A percentile compares a stretch with the other conserved stretches of the same genome.
Evolutionary conservation across 2,888 invertebrate species (phyloP).

Genomic region (Nasonia oneida): DNA sequence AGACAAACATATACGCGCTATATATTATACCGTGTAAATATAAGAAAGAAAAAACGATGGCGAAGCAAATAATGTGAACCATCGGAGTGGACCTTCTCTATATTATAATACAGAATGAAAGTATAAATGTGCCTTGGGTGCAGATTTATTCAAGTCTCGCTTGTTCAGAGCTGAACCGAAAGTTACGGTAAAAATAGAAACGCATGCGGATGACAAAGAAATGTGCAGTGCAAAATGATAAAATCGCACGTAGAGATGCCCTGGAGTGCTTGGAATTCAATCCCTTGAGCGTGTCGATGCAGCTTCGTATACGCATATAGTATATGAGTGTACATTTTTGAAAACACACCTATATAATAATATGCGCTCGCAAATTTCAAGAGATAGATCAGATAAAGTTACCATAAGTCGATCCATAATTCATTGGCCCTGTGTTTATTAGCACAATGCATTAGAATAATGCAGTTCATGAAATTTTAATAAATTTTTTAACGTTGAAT

Average conservation of each 20-base stretch:
- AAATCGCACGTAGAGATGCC: slow-evolving; percentile 64
- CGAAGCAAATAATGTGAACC: slow-evolving; percentile 61
- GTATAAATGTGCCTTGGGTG: slow-evolving; percentile 79
- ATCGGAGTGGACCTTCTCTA: slow-evolving; percentile 70
- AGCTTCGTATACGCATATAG: neutral
- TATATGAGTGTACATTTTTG: neutral
- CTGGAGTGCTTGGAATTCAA: slow-evolving; percentile 69
- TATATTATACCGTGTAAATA: slow-evolving; percentile 52
- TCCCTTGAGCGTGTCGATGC: slow-evolving; percentile 63
- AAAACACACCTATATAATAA: neutral
- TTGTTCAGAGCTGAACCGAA: slow-evolving; percentile 58
- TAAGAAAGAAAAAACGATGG: slow-evolving; percentile 37
- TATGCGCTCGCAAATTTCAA: neutral
- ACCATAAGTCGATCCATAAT: neutral
- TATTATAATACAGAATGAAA: slow-evolving; percentile 74
- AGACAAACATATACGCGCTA: slow-evolving; percentile 39
- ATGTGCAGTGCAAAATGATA: slow-evolving; percentile 58
- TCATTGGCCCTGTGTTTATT: neutral
- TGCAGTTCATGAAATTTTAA: slow-evolving; percentile 9
- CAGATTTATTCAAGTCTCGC: slow-evolving; percentile 67
- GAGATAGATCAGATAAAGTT: neutral
- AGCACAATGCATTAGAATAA: neutral
- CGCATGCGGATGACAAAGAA: slow-evolving; percentile 61
- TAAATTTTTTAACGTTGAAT: slow-evolving; percentile 26
- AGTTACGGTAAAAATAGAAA: slow-evolving; percentile 65